Percentiles rank a stretch among this genome's conserved stretches.
phyloP scores from a whole-genome alignment of 2,113 vertebrate species.

The Phrynosoma platyrhinos region DNA sequence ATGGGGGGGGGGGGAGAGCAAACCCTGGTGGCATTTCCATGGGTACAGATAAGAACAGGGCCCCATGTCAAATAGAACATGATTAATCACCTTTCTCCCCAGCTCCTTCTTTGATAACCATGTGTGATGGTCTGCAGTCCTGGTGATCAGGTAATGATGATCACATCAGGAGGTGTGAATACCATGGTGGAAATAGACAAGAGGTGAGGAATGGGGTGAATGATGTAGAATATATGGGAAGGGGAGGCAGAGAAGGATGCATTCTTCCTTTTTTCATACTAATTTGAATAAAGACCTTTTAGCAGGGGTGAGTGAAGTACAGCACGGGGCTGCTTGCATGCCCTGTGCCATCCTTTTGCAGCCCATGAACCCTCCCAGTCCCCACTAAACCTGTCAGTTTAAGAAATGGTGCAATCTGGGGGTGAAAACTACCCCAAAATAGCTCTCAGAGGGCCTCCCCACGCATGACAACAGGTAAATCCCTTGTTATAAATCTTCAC shows the following conservation, averaged over 20 bases:
- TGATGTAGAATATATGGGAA: background rate
- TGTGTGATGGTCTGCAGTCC: conserved; percentile 76
- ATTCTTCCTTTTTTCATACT: background rate
- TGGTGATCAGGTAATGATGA: conserved; percentile 39
- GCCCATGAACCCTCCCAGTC: too few species aligned
- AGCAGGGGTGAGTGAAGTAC: too few species aligned
- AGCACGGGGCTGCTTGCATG: too few species aligned
- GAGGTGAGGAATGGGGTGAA: fast-evolving
- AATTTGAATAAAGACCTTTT: fast-evolving
- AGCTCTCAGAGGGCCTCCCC: too few species aligned
- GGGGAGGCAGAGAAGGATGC: background rate
- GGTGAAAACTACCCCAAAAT: too few species aligned
- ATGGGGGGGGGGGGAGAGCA: conserved; percentile 70
- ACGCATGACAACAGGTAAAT: too few species aligned
- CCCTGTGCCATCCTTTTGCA: too few species aligned
- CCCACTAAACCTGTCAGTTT: too few species aligned
- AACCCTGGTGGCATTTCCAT: conserved; percentile 65
- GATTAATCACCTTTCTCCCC: conserved; percentile 87
- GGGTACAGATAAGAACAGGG: conserved; percentile 82
- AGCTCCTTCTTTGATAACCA: conserved; percentile 75
- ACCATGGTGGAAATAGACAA: conserved; percentile 23
- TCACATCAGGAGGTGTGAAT: conserved; percentile 20
- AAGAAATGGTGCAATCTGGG: too few species aligned
- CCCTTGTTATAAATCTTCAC: too few species aligned
- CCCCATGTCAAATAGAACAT: conserved; percentile 83